Evolutionary conservation across 2,113 vertebrate species (phyloP).

Genomic region (Pleuronectes platessa): DNA sequence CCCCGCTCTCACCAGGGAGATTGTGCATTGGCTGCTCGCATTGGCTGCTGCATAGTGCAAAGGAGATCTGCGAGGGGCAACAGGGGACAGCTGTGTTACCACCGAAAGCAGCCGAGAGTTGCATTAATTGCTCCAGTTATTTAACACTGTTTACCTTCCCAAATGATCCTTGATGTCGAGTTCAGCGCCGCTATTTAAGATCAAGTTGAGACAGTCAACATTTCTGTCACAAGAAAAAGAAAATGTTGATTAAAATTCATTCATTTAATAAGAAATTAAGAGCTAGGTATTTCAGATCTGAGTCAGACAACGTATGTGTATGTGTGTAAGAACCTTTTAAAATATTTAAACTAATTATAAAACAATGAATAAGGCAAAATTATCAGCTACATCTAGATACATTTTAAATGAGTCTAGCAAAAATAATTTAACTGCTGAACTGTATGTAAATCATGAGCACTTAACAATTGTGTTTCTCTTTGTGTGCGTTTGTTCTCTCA

Average conservation of each 20-base stretch:
- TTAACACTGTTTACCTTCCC: slow-evolving; percentile 84
- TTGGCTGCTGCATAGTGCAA: slow-evolving; percentile 95
- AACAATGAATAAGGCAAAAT: background rate
- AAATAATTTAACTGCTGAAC: background rate
- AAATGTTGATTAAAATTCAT: background rate
- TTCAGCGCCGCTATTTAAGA: slow-evolving; percentile 90
- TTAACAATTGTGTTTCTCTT: background rate
- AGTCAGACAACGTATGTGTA: no score
- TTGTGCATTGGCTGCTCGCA: slow-evolving; percentile 90
- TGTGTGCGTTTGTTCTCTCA: slow-evolving; percentile 51
- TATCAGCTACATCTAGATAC: no score
- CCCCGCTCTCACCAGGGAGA: slow-evolving; percentile 89
- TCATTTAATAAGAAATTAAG: background rate
- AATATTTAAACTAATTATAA: background rate
- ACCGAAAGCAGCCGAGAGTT: background rate
- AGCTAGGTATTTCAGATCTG: no score
- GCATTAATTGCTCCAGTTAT: background rate
- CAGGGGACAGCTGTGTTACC: background rate
- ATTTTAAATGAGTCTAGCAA: background rate
- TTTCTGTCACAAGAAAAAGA: slow-evolving; percentile 80
- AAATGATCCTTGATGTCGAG: slow-evolving; percentile 91
- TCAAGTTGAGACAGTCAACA: slow-evolving; percentile 94
- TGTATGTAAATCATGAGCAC: background rate
- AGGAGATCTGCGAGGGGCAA: slow-evolving; percentile 83
- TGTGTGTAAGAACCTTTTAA: no score